Conservation (phyloP, 35 echinoderm and acorn worm genomes). For the Chiridota heheva region DNA sequence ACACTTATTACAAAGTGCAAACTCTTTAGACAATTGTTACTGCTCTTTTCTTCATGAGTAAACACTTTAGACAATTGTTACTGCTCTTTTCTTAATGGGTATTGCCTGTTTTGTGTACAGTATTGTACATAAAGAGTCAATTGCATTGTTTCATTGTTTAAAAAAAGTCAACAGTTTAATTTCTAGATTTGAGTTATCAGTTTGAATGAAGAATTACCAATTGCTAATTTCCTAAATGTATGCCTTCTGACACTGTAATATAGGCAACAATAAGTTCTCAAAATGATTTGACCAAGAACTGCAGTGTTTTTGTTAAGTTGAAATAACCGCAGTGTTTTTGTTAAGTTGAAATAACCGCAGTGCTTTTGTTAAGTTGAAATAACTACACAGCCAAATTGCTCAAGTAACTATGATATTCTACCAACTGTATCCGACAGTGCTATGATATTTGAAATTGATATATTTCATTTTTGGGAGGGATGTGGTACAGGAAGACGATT, state of each 20-base stretch:
- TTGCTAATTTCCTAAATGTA: neutral
- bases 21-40: neutral
- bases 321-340: too few relatives aligned
- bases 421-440: too few relatives aligned
- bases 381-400: too few relatives aligned
- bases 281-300: conserved; percentile 5
- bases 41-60: neutral
- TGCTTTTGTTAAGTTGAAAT: too few relatives aligned
- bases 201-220: neutral
- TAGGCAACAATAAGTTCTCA: neutral
- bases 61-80: neutral
- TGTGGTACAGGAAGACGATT: too few relatives aligned
- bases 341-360: too few relatives aligned
- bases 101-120: conserved; percentile 1
- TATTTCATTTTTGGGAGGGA: too few relatives aligned
- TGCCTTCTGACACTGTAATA: neutral
- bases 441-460: too few relatives aligned
- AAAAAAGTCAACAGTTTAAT: neutral
- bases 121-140: neutral
- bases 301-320: too few relatives aligned
- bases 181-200: neutral
- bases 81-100: conserved; percentile 53
- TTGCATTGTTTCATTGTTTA: neutral
- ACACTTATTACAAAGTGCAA: neutral
- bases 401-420: too few relatives aligned